Evolutionary conservation across 1,140 invertebrate genomes (phyloP).

Genomic region (Drosophila micromelanica): DNA sequence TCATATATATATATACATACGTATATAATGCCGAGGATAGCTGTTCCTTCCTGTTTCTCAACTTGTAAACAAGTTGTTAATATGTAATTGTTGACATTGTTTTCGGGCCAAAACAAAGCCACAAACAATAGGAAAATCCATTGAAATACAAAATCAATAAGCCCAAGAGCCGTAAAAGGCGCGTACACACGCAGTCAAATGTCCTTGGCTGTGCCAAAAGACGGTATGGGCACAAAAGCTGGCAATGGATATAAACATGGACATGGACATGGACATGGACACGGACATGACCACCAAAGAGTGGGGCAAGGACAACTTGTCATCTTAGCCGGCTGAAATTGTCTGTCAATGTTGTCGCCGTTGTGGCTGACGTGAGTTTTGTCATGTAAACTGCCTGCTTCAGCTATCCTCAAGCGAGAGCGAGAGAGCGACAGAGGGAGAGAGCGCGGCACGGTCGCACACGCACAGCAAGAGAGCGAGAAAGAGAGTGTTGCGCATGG

Average conservation of each 20-base stretch:
- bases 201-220: conserved; percentile 57
- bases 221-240: conserved; percentile 1
- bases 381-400: conserved; percentile 32
- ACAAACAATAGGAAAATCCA: conserved; percentile 25
- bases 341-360: conserved; percentile 16
- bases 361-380: conserved; percentile 54
- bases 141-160: conserved; percentile 55
- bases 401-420: background rate
- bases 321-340: conserved; percentile 22
- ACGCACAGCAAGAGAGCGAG: background rate
- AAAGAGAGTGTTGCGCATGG: conserved; percentile 32
- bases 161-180: conserved; percentile 25
- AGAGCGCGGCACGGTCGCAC: background rate
- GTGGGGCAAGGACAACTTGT: conserved; percentile 14
- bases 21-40: too few species aligned
- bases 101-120: too few species aligned
- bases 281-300: conserved; percentile 35
- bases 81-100: background rate
- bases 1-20: too few species aligned
- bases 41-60: too few species aligned
- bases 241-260: conserved; percentile 6
- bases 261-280: conserved; percentile 12
- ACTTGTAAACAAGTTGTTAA: background rate
- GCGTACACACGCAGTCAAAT: conserved; percentile 48
- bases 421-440: background rate